Evolutionary conservation across 2,113 vertebrate genomes (phyloP), one percentile per base, ranked within the genome.

Genomic region (Dasyprocta punctata): DNA sequence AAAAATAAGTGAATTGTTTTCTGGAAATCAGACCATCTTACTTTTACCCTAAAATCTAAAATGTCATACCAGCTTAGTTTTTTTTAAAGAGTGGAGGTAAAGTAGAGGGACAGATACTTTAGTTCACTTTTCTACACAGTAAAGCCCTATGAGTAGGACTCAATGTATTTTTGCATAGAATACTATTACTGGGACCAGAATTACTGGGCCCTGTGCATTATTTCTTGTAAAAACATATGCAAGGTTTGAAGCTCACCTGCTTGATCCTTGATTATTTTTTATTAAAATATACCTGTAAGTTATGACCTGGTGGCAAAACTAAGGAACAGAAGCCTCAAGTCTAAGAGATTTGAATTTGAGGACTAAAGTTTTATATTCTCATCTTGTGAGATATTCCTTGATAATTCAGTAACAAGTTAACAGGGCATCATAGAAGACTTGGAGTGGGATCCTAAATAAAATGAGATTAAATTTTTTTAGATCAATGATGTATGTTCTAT

Each of bases 351-450:
- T 82, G 81, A 22, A 14, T 44, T 75, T 84, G 67, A 91, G 28
- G 73, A 73, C 26, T n/a, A 73, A 92, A 67, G 44, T 92, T 97
- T 93, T 41, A 61, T 90, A 89, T 91, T 91, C 52, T 96, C 33
- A 78, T 47, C 69, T 73, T 73, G 61, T 9, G 47, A 86, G 87
- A 38, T 61, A 87, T 0, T 96, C 26, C 20, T 78, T 75, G 24
- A 71, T 83, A 85, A 92, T 85, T 93, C 26, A 65, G 1, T 86
- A 78, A 54, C 30, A 88, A 41, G 52, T 26, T 78, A 56, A 61
- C 80, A 36, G 13, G 22, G 75, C 14, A 91, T 33, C 12, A 1
- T 33, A 28, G 60, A 96, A 92, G 38, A 92, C 19, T 89, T 92
- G 87, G 54, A 96, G 82, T 89, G 33, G 17, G 75, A 60, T 95